phyloP scores from a whole-genome alignment of 1,140 invertebrate species.

The Nylanderia fulva region DNA sequence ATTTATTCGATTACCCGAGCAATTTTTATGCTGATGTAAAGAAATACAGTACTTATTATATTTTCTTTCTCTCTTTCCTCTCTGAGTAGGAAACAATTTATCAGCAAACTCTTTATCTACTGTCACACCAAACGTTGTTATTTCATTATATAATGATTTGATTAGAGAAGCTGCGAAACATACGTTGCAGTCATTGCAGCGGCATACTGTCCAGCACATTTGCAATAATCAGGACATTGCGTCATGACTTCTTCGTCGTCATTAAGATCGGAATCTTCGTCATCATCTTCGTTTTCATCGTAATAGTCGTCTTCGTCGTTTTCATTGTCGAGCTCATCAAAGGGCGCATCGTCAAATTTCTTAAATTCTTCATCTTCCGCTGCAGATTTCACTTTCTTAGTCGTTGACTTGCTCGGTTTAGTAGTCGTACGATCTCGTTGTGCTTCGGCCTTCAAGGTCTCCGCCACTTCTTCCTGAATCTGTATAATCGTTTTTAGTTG shows the following conservation, averaged over 20 bases:
- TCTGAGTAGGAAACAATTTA: slow-evolving; percentile 8
- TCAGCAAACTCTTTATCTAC: slow-evolving; percentile 32
- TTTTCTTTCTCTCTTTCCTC: too few relatives aligned
- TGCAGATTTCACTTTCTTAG: slow-evolving; percentile 71
- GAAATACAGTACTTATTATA: neutral
- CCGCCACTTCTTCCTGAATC: slow-evolving; percentile 79
- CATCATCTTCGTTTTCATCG: neutral
- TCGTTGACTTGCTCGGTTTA: slow-evolving; percentile 38
- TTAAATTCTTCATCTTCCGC: slow-evolving; percentile 69
- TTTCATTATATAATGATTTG: slow-evolving; percentile 42
- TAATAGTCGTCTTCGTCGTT: slow-evolving; percentile 75
- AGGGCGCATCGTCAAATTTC: slow-evolving; percentile 75
- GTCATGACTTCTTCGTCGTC: slow-evolving; percentile 79
- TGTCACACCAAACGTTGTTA: neutral
- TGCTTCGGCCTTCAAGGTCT: slow-evolving; percentile 79
- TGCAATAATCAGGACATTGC: slow-evolving; percentile 79
- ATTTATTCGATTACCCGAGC: neutral
- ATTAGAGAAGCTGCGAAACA: slow-evolving; percentile 64
- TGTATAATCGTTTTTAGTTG: slow-evolving; percentile 17
- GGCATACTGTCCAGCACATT: slow-evolving; percentile 83
- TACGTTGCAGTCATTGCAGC: slow-evolving; percentile 84
- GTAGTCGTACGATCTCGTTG: slow-evolving; percentile 56
- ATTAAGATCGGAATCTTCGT: slow-evolving; percentile 73
- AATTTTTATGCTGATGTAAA: neutral
- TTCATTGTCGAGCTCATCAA: slow-evolving; percentile 71